Evolutionary conservation across 2,113 vertebrate genomes (phyloP).

Genomic region (Phrynosoma platyrhinos): DNA sequence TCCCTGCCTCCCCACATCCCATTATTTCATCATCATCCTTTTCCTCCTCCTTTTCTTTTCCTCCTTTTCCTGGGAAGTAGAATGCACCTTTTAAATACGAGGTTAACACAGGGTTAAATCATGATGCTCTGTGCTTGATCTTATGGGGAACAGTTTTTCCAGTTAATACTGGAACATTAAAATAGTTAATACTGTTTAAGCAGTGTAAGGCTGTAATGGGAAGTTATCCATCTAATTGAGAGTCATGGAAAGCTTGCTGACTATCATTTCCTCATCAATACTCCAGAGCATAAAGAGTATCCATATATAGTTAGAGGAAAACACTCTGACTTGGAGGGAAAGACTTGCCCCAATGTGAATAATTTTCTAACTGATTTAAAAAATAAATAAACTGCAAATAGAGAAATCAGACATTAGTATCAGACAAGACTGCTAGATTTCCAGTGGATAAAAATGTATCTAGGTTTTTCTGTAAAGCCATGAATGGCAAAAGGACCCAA

Average conservation of each 20-base stretch:
- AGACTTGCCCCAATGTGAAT: background rate
- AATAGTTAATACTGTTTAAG: constrained; percentile 39
- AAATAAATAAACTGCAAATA: background rate
- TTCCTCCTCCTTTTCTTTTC: constrained; percentile 8
- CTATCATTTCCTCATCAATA: constrained; percentile 18
- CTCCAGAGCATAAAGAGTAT: background rate
- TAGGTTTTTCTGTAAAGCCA: background rate
- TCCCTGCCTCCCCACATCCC: constrained; percentile 13
- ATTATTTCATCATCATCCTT: constrained; percentile 1
- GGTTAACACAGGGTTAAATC: constrained; percentile 37
- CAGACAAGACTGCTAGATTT: constrained; percentile 12
- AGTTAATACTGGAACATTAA: too few species aligned
- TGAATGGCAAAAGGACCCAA: background rate
- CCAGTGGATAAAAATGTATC: background rate
- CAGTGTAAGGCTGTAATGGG: constrained; percentile 46
- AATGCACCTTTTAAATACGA: background rate
- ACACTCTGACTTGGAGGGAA: background rate
- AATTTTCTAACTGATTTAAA: background rate
- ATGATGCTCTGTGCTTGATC: background rate
- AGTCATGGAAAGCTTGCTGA: constrained; percentile 41
- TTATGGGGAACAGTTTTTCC: constrained; percentile 29
- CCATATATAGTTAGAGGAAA: background rate
- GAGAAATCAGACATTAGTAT: constrained; percentile 35
- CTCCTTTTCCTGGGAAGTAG: background rate
- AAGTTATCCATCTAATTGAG: constrained; percentile 47